Evolutionary conservation across 2,888 invertebrate genomes (phyloP).

Genomic region (Polia nebulosa): DNA sequence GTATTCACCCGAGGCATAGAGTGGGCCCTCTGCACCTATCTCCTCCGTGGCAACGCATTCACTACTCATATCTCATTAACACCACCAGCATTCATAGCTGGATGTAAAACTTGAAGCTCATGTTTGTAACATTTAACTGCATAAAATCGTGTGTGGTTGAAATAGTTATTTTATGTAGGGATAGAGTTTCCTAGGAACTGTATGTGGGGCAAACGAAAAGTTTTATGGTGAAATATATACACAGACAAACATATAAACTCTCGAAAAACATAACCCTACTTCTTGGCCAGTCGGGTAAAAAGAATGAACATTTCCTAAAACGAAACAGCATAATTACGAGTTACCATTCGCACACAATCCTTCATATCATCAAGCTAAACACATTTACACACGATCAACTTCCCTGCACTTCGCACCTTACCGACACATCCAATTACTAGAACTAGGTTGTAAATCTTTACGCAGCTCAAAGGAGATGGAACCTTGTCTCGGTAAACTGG

Average conservation of each 20-base stretch:
- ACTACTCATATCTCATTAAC: constrained; percentile 64
- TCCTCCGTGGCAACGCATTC: constrained; percentile 39
- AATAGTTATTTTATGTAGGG: constrained; percentile 20
- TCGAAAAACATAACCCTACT: too few relatives aligned
- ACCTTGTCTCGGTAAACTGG: constrained; percentile 70
- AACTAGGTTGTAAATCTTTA: constrained; percentile 71
- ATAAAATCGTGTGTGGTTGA: constrained; percentile 24
- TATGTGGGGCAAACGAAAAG: not conserved
- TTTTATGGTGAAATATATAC: too few relatives aligned
- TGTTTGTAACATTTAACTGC: constrained; percentile 53
- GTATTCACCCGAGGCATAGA: too few relatives aligned
- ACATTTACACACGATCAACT: constrained; percentile 28
- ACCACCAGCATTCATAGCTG: constrained; percentile 49
- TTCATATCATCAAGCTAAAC: constrained; percentile 14
- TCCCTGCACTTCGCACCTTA: constrained; percentile 31
- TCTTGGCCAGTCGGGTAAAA: too few relatives aligned
- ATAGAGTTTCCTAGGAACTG: not conserved
- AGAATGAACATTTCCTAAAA: too few relatives aligned
- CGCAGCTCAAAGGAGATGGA: constrained; percentile 68
- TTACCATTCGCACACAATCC: not conserved
- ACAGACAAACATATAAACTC: too few relatives aligned
- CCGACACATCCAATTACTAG: constrained; percentile 66
- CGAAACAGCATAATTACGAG: not conserved
- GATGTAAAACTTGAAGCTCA: constrained; percentile 51
- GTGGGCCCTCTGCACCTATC: not conserved